These are phyloP conservation scores for Drepanosiphum platanoidis DNA, from an alignment of 2,888 invertebrate genomes.

Conservation along the genomic window DNA sequence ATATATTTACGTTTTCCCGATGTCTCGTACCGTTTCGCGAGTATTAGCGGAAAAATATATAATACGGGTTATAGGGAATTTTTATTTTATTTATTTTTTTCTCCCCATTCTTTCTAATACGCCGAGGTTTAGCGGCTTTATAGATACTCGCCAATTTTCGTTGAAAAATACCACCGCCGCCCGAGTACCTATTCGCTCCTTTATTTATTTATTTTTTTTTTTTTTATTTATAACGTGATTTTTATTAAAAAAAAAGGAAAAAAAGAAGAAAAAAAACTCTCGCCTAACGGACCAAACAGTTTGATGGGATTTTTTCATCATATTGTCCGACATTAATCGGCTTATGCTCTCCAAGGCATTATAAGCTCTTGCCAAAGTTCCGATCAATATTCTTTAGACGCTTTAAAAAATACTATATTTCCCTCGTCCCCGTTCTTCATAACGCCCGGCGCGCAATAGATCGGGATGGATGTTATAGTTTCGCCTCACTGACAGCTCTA, in stretches of 20 bases:
- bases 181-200: conserved; percentile 13
- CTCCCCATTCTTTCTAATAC: not conserved
- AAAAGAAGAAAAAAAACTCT: conserved; percentile 16
- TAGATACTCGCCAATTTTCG: conserved; percentile 22
- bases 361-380: conserved; percentile 59
- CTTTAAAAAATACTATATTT: conserved; percentile 50
- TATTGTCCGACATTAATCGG: conserved; percentile 60
- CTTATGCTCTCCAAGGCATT: conserved; percentile 51
- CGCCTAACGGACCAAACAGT: conserved; percentile 53
- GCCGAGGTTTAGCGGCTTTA: conserved; percentile 22
- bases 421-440: not conserved
- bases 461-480: conserved; percentile 50
- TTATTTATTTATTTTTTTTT: not conserved
- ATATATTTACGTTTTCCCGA: not conserved
- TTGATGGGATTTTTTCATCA: conserved; percentile 59
- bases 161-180: not conserved
- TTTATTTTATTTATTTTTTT: no score
- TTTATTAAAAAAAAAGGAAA: conserved; percentile 51
- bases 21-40: not conserved
- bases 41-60: not conserved
- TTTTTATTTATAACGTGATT: conserved; percentile 42
- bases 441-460: conserved; percentile 24
- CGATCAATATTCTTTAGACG: conserved; percentile 59
- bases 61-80: not conserved
- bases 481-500: conserved; percentile 47